Conservation (phyloP, 2,113 vertebrate species). For the Epinephelus lanceolatus region DNA sequence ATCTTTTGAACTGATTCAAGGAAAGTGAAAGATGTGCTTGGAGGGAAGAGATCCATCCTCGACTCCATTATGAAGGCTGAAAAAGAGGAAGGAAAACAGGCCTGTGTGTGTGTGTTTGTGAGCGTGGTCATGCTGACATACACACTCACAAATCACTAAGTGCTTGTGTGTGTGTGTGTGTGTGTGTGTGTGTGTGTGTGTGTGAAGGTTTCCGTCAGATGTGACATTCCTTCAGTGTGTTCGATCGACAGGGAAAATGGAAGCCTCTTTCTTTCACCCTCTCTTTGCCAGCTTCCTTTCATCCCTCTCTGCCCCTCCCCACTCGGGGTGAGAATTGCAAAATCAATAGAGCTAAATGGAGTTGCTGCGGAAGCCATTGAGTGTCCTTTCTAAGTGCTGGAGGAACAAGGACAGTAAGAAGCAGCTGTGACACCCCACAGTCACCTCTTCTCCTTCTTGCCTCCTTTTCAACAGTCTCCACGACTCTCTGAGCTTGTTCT, state of each 20-base stretch:
- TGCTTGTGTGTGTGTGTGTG: constrained; percentile 18
- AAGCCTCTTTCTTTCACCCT: constrained; percentile 49
- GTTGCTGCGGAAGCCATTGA: constrained; percentile 80
- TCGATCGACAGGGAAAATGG: constrained; percentile 67
- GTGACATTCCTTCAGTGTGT: constrained; percentile 71
- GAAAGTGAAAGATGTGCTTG: constrained; percentile 57
- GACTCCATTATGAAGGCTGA: constrained; percentile 53
- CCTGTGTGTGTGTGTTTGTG: constrained; percentile 11
- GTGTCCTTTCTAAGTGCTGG: constrained; percentile 82
- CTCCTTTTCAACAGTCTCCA: constrained; percentile 18
- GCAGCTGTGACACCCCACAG: constrained; percentile 60
- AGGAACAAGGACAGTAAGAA: constrained; percentile 74
- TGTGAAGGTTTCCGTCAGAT: constrained; percentile 51
- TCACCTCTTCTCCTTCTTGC: constrained; percentile 41
- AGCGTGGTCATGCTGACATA: background rate
- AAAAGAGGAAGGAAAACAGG: constrained; percentile 33
- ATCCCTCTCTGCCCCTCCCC: constrained; percentile 57
- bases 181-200: constrained; percentile 24
- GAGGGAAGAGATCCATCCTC: constrained; percentile 58
- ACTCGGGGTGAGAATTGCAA: constrained; percentile 78
- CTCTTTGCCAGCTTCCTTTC: constrained; percentile 66
- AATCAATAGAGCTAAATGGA: constrained; percentile 88
- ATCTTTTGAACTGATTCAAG: constrained; percentile 23
- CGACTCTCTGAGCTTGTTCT: constrained; percentile 33
- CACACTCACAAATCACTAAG: constrained; percentile 31